Conservation (phyloP, 2,888 invertebrate genomes). For the Cryptocheilus praepositus region DNA sequence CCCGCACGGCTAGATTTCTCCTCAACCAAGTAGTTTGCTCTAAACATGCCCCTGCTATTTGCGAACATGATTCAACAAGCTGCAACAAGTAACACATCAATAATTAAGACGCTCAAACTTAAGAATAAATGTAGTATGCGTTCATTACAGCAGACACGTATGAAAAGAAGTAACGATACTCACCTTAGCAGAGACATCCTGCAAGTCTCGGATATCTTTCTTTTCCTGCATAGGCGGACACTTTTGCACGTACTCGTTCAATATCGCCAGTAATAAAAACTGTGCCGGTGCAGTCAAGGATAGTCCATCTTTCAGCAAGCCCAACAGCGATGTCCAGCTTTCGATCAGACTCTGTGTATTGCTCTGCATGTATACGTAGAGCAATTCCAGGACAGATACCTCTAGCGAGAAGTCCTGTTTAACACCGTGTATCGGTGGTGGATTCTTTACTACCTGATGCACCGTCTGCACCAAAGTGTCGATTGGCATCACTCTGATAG, state of each 20-base stretch:
- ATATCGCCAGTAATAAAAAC: conserved; percentile 85
- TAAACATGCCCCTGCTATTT: conserved; percentile 91
- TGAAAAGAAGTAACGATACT: neutral
- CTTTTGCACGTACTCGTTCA: conserved; percentile 89
- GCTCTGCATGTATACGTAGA: conserved; percentile 83
- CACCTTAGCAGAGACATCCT: conserved; percentile 84
- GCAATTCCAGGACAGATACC: conserved; percentile 88
- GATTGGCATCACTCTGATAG: conserved; percentile 88
- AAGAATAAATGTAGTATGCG: too few relatives aligned
- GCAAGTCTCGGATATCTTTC: conserved; percentile 87
- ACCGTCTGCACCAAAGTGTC: conserved; percentile 89
- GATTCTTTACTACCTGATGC: conserved; percentile 87
- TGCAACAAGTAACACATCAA: conserved; percentile 56
- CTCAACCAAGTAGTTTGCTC: conserved; percentile 93
- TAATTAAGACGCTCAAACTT: neutral
- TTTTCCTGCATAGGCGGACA: conserved; percentile 86
- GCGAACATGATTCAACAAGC: conserved; percentile 87
- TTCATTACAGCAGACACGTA: conserved; percentile 6
- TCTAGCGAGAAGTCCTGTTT: conserved; percentile 81
- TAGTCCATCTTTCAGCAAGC: conserved; percentile 85
- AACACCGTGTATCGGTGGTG: conserved; percentile 80
- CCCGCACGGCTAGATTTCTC: conserved; percentile 87
- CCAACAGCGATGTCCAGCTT: conserved; percentile 85
- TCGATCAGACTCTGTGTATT: conserved; percentile 84
- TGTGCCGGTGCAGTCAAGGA: conserved; percentile 85